Evolutionary conservation across 2,113 vertebrate species (phyloP).

Genomic region (Syngnathus typhle): DNA sequence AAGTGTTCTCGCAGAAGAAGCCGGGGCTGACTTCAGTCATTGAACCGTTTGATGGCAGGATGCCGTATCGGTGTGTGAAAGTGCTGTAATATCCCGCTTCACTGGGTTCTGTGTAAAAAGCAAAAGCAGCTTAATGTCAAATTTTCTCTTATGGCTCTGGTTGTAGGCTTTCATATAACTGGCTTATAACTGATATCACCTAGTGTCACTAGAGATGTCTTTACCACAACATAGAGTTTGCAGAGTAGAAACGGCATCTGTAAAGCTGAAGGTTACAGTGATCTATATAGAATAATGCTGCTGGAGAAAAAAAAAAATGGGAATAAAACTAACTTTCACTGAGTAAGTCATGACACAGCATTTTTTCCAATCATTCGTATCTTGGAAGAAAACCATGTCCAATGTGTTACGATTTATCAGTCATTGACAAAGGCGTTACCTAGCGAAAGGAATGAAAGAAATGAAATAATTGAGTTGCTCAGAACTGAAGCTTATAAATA

Average conservation of each 20-base stretch:
- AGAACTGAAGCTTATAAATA: neutral
- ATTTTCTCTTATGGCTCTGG: neutral
- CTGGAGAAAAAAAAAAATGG: neutral
- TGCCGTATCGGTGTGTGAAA: constrained; percentile 1
- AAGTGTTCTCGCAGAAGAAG: neutral
- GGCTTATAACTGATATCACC: neutral
- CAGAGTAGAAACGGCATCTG: neutral
- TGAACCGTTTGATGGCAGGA: neutral
- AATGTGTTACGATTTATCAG: neutral
- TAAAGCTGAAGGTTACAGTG: neutral
- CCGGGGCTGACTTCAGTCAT: neutral
- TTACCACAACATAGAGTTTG: neutral
- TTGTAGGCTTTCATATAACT: neutral
- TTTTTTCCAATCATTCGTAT: neutral
- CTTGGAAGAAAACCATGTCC: neutral
- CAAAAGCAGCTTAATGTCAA: constrained; percentile 2
- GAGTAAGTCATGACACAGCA: neutral
- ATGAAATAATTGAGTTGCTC: neutral
- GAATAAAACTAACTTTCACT: neutral
- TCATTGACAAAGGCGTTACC: neutral
- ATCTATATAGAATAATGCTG: neutral
- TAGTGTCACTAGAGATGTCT: neutral
- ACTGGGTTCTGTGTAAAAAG: constrained; percentile 6
- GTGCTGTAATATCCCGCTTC: constrained; percentile 1
- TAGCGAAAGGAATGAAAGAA: neutral